Evolutionary conservation across 2,113 vertebrate species (phyloP).

Genomic region (Cynocephalus volans): DNA sequence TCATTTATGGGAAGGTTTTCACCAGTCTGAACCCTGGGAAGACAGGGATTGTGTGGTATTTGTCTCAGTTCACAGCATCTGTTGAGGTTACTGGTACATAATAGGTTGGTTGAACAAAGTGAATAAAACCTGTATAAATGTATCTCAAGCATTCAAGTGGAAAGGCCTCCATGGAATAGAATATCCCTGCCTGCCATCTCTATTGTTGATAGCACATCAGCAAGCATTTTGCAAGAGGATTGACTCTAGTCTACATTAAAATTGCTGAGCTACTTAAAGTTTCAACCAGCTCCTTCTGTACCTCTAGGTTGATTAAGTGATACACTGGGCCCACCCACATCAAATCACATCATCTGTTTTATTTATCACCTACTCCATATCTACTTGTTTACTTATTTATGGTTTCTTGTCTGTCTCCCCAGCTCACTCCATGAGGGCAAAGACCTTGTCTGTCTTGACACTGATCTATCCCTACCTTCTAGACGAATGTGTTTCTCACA

Average conservation of each 20-base stretch:
- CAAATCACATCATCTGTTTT: not conserved
- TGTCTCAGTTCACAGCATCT: not conserved
- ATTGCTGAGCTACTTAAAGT: not conserved
- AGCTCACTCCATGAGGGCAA: not conserved
- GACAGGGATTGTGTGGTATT: not conserved
- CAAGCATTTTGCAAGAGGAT: not conserved
- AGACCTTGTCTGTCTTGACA: not conserved
- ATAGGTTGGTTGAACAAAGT: not conserved
- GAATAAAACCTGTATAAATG: not conserved
- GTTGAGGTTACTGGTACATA: not conserved
- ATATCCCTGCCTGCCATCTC: too few relatives aligned
- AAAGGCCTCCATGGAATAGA: not conserved
- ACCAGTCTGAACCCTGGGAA: not conserved
- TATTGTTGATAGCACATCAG: not conserved
- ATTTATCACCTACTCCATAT: not conserved
- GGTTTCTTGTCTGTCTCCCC: not conserved
- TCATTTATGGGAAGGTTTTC: not conserved
- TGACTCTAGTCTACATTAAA: not conserved
- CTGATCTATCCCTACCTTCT: not conserved
- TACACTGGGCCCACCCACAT: not conserved
- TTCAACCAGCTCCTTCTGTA: not conserved
- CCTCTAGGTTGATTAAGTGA: not conserved
- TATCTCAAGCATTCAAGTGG: not conserved
- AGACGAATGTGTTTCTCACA: not conserved
- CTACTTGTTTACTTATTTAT: not conserved